These are phyloP conservation scores for Pedionomus torquatus DNA, from an alignment of 2,113 vertebrate species.

Conservation along the genomic window DNA sequence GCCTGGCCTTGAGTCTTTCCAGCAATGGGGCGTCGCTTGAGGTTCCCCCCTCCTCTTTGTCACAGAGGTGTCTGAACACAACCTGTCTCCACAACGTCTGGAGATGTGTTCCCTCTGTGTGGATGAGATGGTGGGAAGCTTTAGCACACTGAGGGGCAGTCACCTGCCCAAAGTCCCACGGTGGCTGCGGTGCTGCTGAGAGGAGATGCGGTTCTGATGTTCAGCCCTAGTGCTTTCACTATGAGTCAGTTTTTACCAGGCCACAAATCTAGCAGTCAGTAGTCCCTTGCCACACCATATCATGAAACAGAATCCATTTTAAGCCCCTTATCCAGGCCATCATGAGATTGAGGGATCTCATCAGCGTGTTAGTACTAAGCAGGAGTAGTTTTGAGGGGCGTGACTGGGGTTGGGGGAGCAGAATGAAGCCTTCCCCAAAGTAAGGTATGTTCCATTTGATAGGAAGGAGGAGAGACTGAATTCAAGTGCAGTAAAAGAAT, in stretches of 20 bases:
- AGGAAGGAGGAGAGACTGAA: neutral
- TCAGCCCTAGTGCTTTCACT: neutral
- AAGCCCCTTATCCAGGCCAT: neutral
- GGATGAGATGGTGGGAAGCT: neutral
- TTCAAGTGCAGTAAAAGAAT: neutral
- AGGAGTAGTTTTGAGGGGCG: neutral
- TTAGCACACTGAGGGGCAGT: neutral
- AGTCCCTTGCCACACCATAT: neutral
- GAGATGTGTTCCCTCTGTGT: neutral
- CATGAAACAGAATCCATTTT: neutral
- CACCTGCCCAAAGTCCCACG: neutral
- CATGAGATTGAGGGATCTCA: neutral
- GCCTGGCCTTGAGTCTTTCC: too few relatives aligned
- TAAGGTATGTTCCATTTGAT: neutral
- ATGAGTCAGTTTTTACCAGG: neutral
- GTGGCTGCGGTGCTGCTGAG: neutral
- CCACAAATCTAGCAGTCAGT: neutral
- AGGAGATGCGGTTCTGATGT: neutral
- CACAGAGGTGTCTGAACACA: neutral
- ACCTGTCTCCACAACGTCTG: neutral
- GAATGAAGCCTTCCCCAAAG: neutral
- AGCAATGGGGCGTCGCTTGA: too few relatives aligned
- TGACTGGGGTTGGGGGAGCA: accelerated
- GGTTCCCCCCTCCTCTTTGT: neutral
- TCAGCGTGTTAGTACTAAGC: neutral